Evolutionary conservation across 2,888 invertebrate genomes (phyloP), one percentile per base, ranked within the genome.

Genomic region (Cerceris rybyensis): DNA sequence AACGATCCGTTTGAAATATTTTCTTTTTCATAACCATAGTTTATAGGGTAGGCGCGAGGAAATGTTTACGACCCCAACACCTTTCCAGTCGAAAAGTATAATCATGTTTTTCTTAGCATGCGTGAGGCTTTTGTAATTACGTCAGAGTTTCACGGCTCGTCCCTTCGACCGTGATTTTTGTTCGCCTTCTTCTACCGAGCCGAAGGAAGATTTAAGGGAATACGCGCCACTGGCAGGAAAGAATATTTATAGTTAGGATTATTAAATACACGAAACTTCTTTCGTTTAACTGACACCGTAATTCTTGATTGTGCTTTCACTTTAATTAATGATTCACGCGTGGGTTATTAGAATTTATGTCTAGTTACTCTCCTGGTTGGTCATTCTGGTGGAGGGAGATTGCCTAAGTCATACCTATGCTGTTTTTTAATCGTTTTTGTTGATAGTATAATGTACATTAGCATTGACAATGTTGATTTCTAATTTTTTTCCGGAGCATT

Each of bases 121-220:
- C 16, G 66, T 60, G 58, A 70, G 57, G 58, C 52, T 43, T 5
- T 46, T 28, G 65, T 75, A 78, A 75, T 78, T 70, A 78, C 64
- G 65, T 55, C 46, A 52, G 70, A 70, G 64, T 78, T 75, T 78
- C 77, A 78, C 70, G 57, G 75, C 66, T 66, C 61, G 58, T 49
- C 60, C 42, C 55, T 41, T 17, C 43, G 43, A 67, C 58, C 50
- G 28, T 43, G 28, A 65, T n/a, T 71, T 52, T 64, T 42, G n/a
- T 52, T 14, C 63, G 42, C 9, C 39, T 49, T 28, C 43, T 16
- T 42, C 9, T 50, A 17, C 5, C 49, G 6, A 14, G 39, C 6
- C 46, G 6, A 7, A 2, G 2, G 46, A 14, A 50, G 14, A 2
- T 28, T 43, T 17, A 9, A 41, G 9, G 28, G 7, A 54, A 69